Evolutionary conservation across 2,888 invertebrate species (phyloP).

Genomic region (Girardia tigrina): DNA sequence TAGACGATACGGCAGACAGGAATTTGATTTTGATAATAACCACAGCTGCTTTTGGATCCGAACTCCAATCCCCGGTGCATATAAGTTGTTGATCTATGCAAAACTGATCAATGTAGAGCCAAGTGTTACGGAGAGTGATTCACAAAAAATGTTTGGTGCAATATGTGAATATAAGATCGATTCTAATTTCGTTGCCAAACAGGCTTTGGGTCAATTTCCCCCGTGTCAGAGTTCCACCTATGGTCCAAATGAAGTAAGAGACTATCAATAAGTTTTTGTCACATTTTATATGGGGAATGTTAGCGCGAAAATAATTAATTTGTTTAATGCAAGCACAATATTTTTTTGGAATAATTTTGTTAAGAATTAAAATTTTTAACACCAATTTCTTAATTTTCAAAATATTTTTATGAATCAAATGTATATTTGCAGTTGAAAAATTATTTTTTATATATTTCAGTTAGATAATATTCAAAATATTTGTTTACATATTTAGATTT

Average conservation of each 20-base stretch:
- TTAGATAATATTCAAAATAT: too few species aligned
- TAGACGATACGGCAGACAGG: conserved; percentile 31
- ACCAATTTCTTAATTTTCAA: too few species aligned
- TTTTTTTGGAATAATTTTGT: too few species aligned
- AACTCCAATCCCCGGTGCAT: conserved; percentile 45
- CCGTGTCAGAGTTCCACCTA: conserved; percentile 49
- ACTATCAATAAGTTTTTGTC: background rate
- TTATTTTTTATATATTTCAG: too few species aligned
- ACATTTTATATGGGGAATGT: too few species aligned
- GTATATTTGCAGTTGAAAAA: too few species aligned
- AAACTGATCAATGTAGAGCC: conserved; percentile 40
- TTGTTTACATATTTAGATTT: too few species aligned
- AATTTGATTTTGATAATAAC: conserved; percentile 40
- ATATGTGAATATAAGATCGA: conserved; percentile 48
- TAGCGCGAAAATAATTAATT: too few species aligned
- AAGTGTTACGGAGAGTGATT: conserved; percentile 41
- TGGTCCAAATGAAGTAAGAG: conserved; percentile 45
- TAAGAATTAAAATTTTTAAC: too few species aligned
- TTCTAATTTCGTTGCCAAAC: conserved; percentile 17
- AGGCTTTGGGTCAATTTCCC: conserved; percentile 43
- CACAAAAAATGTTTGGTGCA: conserved; percentile 45
- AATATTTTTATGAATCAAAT: too few species aligned
- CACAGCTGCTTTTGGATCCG: conserved; percentile 47
- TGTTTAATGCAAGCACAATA: too few species aligned
- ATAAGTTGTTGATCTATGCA: conserved; percentile 49